Evolutionary conservation across 2,797 vertebrate genomes (phyloP).

Genomic region (Babyrousa celebensis): DNA sequence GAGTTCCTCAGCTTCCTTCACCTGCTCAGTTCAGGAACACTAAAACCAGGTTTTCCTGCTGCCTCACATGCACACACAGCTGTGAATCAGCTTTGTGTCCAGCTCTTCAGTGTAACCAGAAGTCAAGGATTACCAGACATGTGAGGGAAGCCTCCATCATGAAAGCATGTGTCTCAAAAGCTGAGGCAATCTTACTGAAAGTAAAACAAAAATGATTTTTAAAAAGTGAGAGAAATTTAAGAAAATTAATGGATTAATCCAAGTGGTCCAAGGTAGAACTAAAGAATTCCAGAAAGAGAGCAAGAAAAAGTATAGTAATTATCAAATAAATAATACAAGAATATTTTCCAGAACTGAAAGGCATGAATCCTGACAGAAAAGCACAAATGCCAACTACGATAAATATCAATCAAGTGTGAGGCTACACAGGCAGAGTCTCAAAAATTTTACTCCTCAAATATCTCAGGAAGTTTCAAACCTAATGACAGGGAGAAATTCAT

Average conservation of each 20-base stretch:
- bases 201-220: not conserved
- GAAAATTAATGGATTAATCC: constrained; percentile 22
- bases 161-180: not conserved
- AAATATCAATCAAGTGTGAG: not conserved
- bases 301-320: not conserved
- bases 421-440: not conserved
- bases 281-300: not conserved
- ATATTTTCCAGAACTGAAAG: not conserved
- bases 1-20: not conserved
- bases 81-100: not conserved
- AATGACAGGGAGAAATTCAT: not conserved
- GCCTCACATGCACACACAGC: not conserved
- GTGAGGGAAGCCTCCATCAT: not conserved
- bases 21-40: not conserved
- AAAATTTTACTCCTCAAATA: not conserved
- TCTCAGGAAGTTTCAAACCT: not conserved
- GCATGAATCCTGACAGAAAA: not conserved
- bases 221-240: not conserved
- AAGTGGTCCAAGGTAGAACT: not conserved
- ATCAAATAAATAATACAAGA: not conserved
- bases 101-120: constrained; percentile 8
- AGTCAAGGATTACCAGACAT: not conserved
- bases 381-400: constrained; percentile 18
- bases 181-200: not conserved
- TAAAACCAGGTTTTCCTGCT: not conserved